Evolutionary conservation across 1,140 invertebrate genomes (phyloP), one percentile per base, ranked within the genome.

Genomic region (Frieseomelitta varia): DNA sequence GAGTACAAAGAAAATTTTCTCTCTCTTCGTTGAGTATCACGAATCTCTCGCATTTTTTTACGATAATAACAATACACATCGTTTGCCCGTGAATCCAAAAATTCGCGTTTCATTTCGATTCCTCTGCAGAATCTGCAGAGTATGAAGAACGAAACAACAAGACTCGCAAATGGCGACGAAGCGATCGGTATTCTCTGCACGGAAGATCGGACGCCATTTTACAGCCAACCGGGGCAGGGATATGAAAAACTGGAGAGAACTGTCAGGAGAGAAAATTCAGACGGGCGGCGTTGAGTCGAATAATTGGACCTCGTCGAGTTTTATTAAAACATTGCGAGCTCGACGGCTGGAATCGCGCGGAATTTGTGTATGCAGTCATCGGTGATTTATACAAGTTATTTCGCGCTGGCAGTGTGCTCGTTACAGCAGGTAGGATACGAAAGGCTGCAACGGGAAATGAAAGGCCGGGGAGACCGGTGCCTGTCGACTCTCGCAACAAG

Each of bases 371-470:
- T 89, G 88, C 89, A 90, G 87, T 78, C 87, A 85, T 88, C 87
- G 83, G 85, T 91, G 90, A 91, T 91, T 90, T 91, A 91, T 91
- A 85, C 84, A 72, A 87, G 81, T 90, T 90, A 90, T 91, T 91
- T 87, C 76, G 85, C 69, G 81, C 56, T 77, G 83, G 56, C 80
- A 80, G 80, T 86, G 81, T 71, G 81, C 77, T 86, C 90, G 87
- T 90, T 87, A 88, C 85, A 76, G 79, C 67, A 76, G 79, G 80
- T 85, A 86, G 39, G 86, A 79, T 63, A 88, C 76, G 76, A 77
- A 80, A 74, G 39, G 39, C 19, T 27, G 87, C 39, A 77, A 80
- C 79, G 30, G 79, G 86, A 89, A 88, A 80, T 85, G 87, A 89
- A 87, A 80, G 72, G 51, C 69, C 47, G 71, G 65, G 69, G 24